These are phyloP conservation scores for Heterocephalus glaber DNA, from an alignment of 2,113 vertebrate genomes.

Conservation along the genomic window DNA sequence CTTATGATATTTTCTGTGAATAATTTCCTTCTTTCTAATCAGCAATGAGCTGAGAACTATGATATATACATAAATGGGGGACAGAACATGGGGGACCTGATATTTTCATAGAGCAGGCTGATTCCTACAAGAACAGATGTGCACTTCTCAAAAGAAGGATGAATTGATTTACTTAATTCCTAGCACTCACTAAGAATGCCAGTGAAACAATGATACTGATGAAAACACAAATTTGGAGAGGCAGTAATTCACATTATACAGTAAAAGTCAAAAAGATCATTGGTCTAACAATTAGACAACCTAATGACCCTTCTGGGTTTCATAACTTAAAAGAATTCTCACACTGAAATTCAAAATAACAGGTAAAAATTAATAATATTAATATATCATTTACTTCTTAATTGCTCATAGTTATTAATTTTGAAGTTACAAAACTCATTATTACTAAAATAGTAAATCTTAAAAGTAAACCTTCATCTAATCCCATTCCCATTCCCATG, in stretches of 20 bases:
- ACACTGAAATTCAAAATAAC: not conserved
- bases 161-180: not conserved
- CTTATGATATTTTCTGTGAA: not conserved
- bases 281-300: not conserved
- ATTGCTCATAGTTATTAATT: not conserved
- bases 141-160: not conserved
- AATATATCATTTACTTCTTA: not conserved
- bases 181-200: not conserved
- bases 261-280: not conserved
- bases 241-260: not conserved
- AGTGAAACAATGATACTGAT: not conserved
- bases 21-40: not conserved
- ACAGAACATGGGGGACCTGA: not conserved
- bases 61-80: not conserved
- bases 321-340: not conserved
- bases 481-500: not conserved
- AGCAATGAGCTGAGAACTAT: not conserved
- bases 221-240: not conserved
- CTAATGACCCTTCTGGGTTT: not conserved
- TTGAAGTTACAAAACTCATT: conserved; percentile 38
- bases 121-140: not conserved
- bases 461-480: not conserved
- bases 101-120: not conserved
- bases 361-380: not conserved
- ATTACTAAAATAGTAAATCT: not conserved